These are phyloP conservation scores for Falco concolor DNA, from an alignment of 2,797 vertebrate species.

Conservation along the genomic window DNA sequence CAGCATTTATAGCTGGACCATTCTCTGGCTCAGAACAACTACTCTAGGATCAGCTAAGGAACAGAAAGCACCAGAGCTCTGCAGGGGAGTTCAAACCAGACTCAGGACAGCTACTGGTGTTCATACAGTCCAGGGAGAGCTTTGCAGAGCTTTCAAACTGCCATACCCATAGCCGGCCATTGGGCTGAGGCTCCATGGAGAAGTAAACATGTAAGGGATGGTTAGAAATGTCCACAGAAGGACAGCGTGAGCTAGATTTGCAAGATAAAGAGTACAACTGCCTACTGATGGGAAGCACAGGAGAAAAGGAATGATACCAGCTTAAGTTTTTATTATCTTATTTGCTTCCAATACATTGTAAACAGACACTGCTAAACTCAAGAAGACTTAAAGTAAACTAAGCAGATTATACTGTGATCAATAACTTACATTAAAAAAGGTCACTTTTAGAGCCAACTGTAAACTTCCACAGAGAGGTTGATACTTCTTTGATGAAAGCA, in stretches of 20 bases:
- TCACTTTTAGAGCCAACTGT: neutral
- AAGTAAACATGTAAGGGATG: neutral
- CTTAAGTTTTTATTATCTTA: neutral
- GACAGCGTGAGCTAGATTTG: neutral
- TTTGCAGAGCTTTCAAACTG: neutral
- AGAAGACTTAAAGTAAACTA: neutral
- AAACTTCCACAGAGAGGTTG: neutral
- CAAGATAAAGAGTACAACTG: neutral
- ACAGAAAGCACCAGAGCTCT: neutral
- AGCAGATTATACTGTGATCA: neutral
- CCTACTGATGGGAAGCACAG: accelerated
- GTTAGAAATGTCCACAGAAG: neutral
- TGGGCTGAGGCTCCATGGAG: neutral
- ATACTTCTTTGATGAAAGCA: neutral
- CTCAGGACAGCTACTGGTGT: neutral
- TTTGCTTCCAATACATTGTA: neutral
- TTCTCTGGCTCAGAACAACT: neutral
- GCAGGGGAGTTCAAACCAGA: neutral
- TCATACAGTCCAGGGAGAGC: neutral
- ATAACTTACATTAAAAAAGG: neutral
- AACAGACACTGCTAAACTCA: neutral
- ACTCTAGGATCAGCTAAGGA: neutral
- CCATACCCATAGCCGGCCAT: neutral
- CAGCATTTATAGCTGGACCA: neutral
- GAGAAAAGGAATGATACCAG: neutral